phyloP scores from a whole-genome alignment of 2,888 invertebrate species.

The Dendrolimus houi region DNA sequence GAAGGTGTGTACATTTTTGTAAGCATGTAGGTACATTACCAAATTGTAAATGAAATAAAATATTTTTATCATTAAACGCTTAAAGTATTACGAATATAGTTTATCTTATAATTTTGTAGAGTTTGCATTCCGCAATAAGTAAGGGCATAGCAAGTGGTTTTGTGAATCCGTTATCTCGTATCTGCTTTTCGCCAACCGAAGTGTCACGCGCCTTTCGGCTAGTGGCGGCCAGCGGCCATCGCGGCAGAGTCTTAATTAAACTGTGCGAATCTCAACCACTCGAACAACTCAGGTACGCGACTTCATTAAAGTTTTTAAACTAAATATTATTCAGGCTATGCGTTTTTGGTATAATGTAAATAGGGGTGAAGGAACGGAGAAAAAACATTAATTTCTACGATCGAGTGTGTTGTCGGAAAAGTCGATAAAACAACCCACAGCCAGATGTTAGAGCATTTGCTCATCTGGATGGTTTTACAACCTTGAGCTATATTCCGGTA shows the following conservation, averaged over 20 bases:
- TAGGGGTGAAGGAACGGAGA: no score
- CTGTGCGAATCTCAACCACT: background rate
- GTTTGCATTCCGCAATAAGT: constrained; percentile 31
- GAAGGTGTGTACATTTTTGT: constrained; percentile 13
- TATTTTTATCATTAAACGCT: no score
- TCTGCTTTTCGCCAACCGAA: constrained; percentile 30
- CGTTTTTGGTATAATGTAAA: no score
- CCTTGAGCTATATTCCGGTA: no score
- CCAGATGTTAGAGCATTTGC: no score
- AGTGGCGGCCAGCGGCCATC: constrained; percentile 32
- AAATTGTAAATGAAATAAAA: background rate
- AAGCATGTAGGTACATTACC: no score
- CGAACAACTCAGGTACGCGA: background rate
- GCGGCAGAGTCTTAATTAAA: constrained; percentile 36
- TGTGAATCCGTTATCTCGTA: constrained; percentile 43
- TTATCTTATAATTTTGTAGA: constrained; percentile 17
- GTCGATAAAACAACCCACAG: no score
- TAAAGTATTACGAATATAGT: background rate
- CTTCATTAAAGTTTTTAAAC: no score
- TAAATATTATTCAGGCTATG: no score
- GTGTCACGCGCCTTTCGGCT: constrained; percentile 39
- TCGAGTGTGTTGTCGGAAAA: no score
- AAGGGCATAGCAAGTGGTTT: constrained; percentile 43
- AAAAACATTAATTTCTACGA: no score
- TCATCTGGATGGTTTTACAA: no score